These are phyloP conservation scores for Ahaetulla prasina DNA, from an alignment of 2,113 vertebrate genomes.

Conservation along the genomic window DNA sequence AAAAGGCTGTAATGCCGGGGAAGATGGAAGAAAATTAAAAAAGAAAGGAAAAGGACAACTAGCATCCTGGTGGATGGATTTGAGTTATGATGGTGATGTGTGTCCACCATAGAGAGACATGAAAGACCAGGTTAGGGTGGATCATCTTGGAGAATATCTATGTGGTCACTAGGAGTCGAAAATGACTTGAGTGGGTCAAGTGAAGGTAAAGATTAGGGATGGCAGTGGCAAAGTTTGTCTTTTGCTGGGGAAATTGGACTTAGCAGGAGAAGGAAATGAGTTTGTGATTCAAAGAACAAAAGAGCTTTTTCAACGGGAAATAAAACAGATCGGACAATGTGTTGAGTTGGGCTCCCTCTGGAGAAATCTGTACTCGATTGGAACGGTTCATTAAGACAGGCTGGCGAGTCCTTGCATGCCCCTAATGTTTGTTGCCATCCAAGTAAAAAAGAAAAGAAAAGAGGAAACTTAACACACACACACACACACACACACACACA, in stretches of 20 bases:
- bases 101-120: neutral
- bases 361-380: neutral
- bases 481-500: fast-evolving
- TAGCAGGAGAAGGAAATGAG: neutral
- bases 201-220: neutral
- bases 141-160: no score
- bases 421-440: neutral
- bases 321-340: neutral
- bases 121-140: neutral
- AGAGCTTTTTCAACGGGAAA: neutral
- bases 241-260: neutral
- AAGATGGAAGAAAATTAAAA: no score
- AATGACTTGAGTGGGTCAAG: neutral
- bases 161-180: neutral
- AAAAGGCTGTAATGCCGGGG: no score
- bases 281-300: neutral
- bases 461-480: fast-evolving
- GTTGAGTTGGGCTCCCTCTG: neutral
- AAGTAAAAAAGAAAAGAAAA: neutral
- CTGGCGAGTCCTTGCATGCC: neutral
- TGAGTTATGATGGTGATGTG: no score
- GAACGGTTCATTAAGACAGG: neutral
- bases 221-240: neutral
- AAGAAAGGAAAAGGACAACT: no score
- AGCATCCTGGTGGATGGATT: no score